These are phyloP conservation scores for Ctenosaura bakeri DNA, from an alignment of 2,797 vertebrate genomes.

Conservation along the genomic window DNA sequence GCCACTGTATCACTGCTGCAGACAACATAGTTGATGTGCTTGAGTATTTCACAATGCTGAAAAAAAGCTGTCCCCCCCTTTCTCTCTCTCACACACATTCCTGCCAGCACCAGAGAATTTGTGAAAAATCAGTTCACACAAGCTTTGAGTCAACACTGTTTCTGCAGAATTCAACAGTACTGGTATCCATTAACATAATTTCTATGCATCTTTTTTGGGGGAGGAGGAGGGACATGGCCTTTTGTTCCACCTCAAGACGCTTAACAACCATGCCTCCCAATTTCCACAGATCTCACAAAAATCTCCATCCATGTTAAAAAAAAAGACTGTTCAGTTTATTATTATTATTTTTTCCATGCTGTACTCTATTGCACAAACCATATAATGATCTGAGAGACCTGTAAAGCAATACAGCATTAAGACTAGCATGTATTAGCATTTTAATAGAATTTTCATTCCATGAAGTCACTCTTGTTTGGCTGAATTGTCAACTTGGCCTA, in stretches of 20 bases:
- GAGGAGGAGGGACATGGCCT: too few species aligned
- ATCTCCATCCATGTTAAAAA: neutral
- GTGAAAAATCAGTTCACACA: neutral
- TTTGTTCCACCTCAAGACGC: neutral
- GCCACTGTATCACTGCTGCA: neutral
- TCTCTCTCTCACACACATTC: neutral
- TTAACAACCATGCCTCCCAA: neutral
- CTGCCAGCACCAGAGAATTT: neutral
- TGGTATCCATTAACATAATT: too few species aligned
- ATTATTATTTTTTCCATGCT: conserved; percentile 16
- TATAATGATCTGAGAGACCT: conserved; percentile 1
- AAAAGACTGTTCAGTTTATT: neutral
- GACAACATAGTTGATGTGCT: neutral
- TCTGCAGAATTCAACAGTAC: too few species aligned
- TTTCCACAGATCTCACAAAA: neutral
- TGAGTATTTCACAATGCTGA: neutral
- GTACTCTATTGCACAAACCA: neutral
- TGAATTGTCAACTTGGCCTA: conserved; percentile 21
- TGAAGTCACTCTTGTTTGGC: neutral
- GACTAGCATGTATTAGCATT: neutral
- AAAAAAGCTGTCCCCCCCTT: too few species aligned
- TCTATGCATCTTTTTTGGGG: too few species aligned
- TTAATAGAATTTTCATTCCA: conserved; percentile 42
- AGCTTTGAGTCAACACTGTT: neutral
- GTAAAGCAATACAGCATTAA: neutral